phyloP scores from a whole-genome alignment of 2,113 vertebrate genomes.

The Centropus bengalensis region DNA sequence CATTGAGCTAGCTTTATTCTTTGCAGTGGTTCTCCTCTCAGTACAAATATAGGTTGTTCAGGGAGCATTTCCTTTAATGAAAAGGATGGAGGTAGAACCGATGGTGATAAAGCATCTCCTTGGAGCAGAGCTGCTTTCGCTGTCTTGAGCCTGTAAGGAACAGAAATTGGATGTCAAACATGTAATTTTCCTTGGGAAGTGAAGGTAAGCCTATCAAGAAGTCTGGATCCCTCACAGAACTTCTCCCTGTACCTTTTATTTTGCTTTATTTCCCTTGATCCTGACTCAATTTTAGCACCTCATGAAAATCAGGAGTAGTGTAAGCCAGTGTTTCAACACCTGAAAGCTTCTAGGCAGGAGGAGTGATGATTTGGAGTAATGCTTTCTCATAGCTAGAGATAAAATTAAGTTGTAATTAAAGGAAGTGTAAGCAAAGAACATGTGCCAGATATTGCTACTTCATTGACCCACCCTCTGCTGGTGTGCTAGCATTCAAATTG shows the following conservation, averaged over 20 bases:
- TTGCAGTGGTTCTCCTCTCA: slow-evolving; percentile 35
- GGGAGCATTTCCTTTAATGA: slow-evolving; percentile 60
- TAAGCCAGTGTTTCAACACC: neutral
- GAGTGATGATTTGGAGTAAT: neutral
- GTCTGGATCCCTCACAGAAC: neutral
- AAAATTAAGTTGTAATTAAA: slow-evolving; percentile 21
- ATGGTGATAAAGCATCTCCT: slow-evolving; percentile 60
- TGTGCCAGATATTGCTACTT: neutral
- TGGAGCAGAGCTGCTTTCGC: slow-evolving; percentile 4
- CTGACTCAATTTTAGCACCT: slow-evolving; percentile 22
- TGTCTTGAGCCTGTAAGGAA: slow-evolving; percentile 15
- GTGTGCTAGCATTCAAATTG: neutral
- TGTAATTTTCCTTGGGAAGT: slow-evolving; percentile 26
- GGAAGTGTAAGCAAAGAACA: neutral
- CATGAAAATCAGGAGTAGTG: neutral
- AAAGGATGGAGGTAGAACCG: slow-evolving; percentile 58
- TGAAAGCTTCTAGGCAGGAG: slow-evolving; percentile 1
- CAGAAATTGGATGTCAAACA: neutral
- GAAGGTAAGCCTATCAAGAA: neutral
- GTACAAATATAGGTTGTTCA: slow-evolving; percentile 61
- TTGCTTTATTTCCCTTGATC: slow-evolving; percentile 20
- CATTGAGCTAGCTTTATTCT: slow-evolving; percentile 37
- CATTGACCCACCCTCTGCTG: neutral
- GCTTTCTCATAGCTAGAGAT: neutral
- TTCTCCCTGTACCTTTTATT: neutral